These are phyloP conservation scores for Melanerpes formicivorus DNA, from an alignment of 2,113 vertebrate species.

Conservation along the genomic window DNA sequence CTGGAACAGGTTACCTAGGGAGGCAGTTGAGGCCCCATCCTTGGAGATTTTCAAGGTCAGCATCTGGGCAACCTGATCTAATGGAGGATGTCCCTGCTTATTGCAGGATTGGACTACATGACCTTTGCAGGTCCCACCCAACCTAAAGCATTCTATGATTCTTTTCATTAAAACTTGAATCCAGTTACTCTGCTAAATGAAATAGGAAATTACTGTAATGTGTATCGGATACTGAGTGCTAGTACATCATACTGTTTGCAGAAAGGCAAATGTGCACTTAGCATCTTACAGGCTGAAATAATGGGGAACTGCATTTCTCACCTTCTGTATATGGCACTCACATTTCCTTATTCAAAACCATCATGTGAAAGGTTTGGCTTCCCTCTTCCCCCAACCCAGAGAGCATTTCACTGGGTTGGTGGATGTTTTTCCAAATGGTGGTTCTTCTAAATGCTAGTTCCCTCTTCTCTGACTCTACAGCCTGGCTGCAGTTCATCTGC, in stretches of 20 bases:
- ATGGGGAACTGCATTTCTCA: background rate
- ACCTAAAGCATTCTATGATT: background rate
- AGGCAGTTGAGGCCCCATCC: no score
- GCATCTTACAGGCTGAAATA: background rate
- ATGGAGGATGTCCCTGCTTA: no score
- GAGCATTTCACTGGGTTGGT: background rate
- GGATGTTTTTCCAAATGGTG: background rate
- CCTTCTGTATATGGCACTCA: background rate
- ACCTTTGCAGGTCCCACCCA: no score
- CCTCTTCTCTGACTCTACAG: background rate
- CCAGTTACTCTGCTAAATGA: background rate
- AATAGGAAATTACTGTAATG: background rate
- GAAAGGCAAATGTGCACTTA: background rate
- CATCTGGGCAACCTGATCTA: no score
- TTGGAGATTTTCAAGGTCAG: no score
- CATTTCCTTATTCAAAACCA: background rate
- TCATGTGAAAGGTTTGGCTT: accelerated
- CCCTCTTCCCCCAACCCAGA: background rate
- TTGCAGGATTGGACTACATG: no score
- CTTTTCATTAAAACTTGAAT: background rate
- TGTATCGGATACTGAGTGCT: background rate
- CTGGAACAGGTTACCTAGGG: no score
- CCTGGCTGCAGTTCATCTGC: background rate
- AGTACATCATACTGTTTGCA: background rate
- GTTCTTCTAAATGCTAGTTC: background rate